phyloP scores from a whole-genome alignment of 2,888 invertebrate genomes.

The Ferdinandea cuprea region DNA sequence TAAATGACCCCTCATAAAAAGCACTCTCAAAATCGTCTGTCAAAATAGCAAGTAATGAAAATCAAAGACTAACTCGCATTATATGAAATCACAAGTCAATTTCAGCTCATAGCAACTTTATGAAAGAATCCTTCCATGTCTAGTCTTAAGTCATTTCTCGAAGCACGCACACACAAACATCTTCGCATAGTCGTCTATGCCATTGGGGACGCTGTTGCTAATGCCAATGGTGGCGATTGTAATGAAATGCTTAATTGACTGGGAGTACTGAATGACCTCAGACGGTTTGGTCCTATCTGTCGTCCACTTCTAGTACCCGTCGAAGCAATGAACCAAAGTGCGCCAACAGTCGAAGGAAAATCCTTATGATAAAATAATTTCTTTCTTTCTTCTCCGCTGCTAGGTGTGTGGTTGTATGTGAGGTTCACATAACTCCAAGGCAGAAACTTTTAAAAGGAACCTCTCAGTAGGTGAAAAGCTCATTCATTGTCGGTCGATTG shows the following conservation, averaged over 20 bases:
- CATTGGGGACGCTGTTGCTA: conserved; percentile 23
- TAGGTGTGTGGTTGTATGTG: conserved; percentile 20
- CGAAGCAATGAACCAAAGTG: conserved; percentile 37
- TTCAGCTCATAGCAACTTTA: conserved; percentile 34
- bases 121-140: conserved; percentile 34
- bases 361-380: conserved; percentile 24
- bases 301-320: conserved; percentile 37
- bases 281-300: conserved; percentile 35
- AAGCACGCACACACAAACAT: conserved; percentile 4
- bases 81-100: conserved; percentile 36
- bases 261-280: conserved; percentile 47
- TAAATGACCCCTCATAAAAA: not conserved
- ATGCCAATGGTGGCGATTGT: conserved; percentile 49
- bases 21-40: not conserved
- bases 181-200: conserved; percentile 16
- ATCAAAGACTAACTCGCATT: conserved; percentile 48
- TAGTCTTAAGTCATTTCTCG: conserved; percentile 35
- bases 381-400: not conserved
- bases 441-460: conserved; percentile 56
- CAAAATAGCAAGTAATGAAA: conserved; percentile 21
- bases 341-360: conserved; percentile 30
- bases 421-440: not conserved
- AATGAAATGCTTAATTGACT: conserved; percentile 70
- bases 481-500: conserved; percentile 67
- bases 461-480: conserved; percentile 61